Conservation (phyloP, 1,140 invertebrate species). For the Lutraria rhynchaena region DNA sequence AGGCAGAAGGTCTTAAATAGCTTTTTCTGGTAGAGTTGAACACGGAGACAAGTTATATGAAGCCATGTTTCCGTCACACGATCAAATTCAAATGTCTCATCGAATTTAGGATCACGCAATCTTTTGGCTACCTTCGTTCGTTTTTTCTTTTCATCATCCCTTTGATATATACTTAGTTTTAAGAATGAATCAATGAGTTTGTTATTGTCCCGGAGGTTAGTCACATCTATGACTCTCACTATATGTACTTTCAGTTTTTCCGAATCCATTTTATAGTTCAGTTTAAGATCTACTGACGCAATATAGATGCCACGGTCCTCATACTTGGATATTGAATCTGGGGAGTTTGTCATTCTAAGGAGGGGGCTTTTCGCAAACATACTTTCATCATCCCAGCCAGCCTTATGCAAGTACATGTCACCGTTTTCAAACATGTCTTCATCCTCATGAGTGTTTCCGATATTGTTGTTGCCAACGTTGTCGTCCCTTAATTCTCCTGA, state of each 20-base stretch:
- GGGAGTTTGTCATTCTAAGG: too few species aligned
- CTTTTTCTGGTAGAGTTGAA: conserved; percentile 8
- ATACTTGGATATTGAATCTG: background rate
- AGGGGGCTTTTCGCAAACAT: too few species aligned
- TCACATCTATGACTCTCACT: conserved; percentile 1
- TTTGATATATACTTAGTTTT: conserved; percentile 25
- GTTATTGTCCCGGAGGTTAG: conserved; percentile 10
- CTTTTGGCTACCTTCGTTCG: background rate
- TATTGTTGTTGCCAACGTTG: background rate
- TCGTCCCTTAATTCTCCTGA: background rate
- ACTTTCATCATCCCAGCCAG: background rate
- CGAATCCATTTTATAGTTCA: background rate
- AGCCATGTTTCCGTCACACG: background rate
- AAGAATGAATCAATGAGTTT: conserved; percentile 19
- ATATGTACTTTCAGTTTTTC: conserved; percentile 4
- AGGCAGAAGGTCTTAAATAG: background rate
- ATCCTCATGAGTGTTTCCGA: background rate
- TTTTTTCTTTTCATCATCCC: background rate
- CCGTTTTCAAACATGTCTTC: too few species aligned
- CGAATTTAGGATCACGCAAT: conserved; percentile 3
- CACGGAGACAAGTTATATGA: background rate
- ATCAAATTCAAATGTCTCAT: background rate
- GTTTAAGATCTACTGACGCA: conserved; percentile 2
- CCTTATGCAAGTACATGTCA: background rate
- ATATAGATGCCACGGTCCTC: background rate